Evolutionary conservation across 30 jellyfish, hydroid and myxozoan species (phyloP), one percentile per base, ranked within the genome.

Genomic region (Hydra vulgaris): DNA sequence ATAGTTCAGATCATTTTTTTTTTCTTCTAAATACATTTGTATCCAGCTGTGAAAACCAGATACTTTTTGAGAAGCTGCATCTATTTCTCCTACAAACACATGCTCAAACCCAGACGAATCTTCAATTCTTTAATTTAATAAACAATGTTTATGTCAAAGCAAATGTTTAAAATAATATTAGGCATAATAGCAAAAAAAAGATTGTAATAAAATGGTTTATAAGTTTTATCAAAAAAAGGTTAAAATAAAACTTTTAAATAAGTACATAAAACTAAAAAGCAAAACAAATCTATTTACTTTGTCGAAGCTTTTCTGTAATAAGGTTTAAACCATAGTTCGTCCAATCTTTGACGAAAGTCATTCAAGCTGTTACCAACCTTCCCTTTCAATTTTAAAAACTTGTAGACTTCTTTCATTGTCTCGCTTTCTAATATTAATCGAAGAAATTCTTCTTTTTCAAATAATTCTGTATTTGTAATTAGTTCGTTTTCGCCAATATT

Each of bases 71-170:
- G 84, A 86, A 0, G 86, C 87, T 66, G 8, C 15, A 0, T 88
- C 73, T 19, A 89, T 89, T 71, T 89, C 97, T 1, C 97, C 97
- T 20, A 89, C 97, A 81, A 89, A 89, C 1, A 89, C 97, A 73
- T 89, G 97, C 15, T 89, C 97, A 84, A 89, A 89, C 17, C 97
- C 97, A 17, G 95, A 84, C 0, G 97, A 89, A 26, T 85, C 97
- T 66, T 81, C 88, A 23, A 80, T 76, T 54, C 97, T 89, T 79
- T n/a, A 73, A 73, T 70, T 70, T 8, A 0, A 7, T 17, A 70
- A 22, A 70, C 8, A 40, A 40, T 40, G 5, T 40, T 40, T 40
- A 40, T n/a, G n/a, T n/a, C n/a, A n/a, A n/a, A n/a, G n/a, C n/a
- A n/a, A n/a, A n/a, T n/a, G n/a, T 56, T n/a, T 56, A n/a, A 56